These are phyloP conservation scores for Pissodes strobi DNA, from an alignment of 1,140 invertebrate species.

Conservation along the genomic window DNA sequence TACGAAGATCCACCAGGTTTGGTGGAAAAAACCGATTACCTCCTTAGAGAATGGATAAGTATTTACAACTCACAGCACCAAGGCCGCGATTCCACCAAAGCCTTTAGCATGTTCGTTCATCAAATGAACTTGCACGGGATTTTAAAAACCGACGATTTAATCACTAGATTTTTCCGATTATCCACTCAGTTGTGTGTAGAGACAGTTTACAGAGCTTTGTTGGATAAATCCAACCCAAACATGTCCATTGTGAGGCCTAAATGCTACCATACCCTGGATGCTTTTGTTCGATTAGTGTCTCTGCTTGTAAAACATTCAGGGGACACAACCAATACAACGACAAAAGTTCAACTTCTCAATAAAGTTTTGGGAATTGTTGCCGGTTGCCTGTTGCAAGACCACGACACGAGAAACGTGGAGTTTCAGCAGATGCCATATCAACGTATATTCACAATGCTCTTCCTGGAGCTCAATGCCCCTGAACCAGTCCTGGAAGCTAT, in stretches of 20 bases:
- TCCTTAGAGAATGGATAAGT: constrained; percentile 93
- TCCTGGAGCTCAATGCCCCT: constrained; percentile 92
- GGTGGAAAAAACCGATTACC: constrained; percentile 92
- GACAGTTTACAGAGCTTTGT: constrained; percentile 81
- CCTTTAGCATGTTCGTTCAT: constrained; percentile 91
- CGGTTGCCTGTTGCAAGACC: constrained; percentile 92
- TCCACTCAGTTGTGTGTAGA: constrained; percentile 97
- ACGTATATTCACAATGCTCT: constrained; percentile 95
- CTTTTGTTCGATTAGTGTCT: constrained; percentile 92
- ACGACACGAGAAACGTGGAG: constrained; percentile 81
- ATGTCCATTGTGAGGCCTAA: constrained; percentile 74
- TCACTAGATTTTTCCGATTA: constrained; percentile 95
- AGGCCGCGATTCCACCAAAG: constrained; percentile 86
- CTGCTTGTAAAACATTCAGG: constrained; percentile 95
- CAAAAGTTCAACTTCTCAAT: constrained; percentile 95
- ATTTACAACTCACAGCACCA: constrained; percentile 80
- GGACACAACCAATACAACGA: constrained; percentile 84
- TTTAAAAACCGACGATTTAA: constrained; percentile 95
- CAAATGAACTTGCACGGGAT: constrained; percentile 97
- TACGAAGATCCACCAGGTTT: constrained; percentile 93
- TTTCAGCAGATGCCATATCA: constrained; percentile 98
- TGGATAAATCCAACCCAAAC: constrained; percentile 56
- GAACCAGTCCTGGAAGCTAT: constrained; percentile 92
- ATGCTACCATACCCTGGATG: constrained; percentile 94
- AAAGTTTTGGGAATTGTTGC: constrained; percentile 96